Base-by-base conservation (phyloP, 2,113 vertebrate genomes). In the Larimichthys crocea region DNA sequence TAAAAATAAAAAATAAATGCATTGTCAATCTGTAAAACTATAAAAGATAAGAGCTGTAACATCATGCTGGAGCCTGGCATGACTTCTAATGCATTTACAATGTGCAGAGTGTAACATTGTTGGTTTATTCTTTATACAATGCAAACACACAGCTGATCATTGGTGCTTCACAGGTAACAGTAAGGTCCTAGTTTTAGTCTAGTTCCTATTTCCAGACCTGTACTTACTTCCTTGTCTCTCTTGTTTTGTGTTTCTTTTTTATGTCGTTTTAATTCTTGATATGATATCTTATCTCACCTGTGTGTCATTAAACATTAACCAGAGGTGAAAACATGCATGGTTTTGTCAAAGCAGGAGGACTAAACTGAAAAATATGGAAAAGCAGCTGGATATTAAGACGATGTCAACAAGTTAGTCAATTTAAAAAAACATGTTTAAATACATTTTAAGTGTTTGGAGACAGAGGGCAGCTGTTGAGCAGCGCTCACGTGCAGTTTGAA, bases 321-420 rank as follows among this genome's bases (percentile, higher is more conserved):
- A 5, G 2, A n/a, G 2, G 9, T 62, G 12, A 55, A 17, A 42
- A 17, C 15, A 17, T 19, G 53, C 44, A 20, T 20, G n/a, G 22
- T 46, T 6, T 3, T 3, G 7, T 17, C 16, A 19, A 53, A 14
- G 26, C 3, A 53, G 24, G 14, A 22, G 15, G 52, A 56, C 12
- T 24, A 24, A 49, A 10, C 5, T 59, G 35, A 44, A 44, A 29
- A 44, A 29, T 17, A 50, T 16, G 50, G 50, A 44, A 40, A 29
- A 35, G 63, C 63, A 49, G 42, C 63, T 46, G 24, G 24, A 49
- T 17, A 14, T 22, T 8, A 12, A 12, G 3, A 46, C 44, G 9
- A 49, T 16, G 55, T 67, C 69, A 63, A 61, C 78, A 56, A 73
- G 31, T 42, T 56, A 71, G 46, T 40, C 7, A 40, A 8, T 40